phyloP scores from a whole-genome alignment of 2,797 vertebrate species.

The Alectoris magna region DNA sequence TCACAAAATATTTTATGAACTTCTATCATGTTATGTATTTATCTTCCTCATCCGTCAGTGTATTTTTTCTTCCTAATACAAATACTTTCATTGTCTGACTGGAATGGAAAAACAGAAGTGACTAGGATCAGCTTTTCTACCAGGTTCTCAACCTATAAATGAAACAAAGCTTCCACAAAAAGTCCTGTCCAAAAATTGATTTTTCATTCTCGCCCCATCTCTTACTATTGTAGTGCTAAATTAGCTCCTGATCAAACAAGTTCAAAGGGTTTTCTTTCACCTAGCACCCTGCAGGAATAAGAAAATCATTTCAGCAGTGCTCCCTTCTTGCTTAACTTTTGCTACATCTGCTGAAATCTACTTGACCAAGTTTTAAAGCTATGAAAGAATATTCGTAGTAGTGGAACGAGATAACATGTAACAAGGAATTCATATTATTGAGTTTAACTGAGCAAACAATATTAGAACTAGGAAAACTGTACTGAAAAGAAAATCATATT shows the following conservation, averaged over 20 bases:
- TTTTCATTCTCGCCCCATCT: not conserved
- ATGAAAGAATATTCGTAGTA: not conserved
- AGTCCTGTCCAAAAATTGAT: not conserved
- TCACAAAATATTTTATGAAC: not conserved
- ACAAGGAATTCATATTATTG: not conserved
- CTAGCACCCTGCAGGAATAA: not conserved
- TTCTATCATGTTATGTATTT: not conserved
- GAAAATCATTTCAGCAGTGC: not conserved
- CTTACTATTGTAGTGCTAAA: not conserved
- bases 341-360: not conserved
- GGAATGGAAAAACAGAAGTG: not conserved
- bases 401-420: not conserved
- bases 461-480: not conserved
- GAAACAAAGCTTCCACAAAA: not conserved
- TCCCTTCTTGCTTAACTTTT: not conserved
- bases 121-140: not conserved
- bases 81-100: not conserved
- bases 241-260: conserved; percentile 5
- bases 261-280: not conserved
- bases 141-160: not conserved
- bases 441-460: not conserved
- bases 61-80: not conserved
- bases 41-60: not conserved
- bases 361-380: not conserved
- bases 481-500: not conserved